Base-by-base conservation (phyloP, 2,888 invertebrate species). In the Plagiodera versicolora region DNA sequence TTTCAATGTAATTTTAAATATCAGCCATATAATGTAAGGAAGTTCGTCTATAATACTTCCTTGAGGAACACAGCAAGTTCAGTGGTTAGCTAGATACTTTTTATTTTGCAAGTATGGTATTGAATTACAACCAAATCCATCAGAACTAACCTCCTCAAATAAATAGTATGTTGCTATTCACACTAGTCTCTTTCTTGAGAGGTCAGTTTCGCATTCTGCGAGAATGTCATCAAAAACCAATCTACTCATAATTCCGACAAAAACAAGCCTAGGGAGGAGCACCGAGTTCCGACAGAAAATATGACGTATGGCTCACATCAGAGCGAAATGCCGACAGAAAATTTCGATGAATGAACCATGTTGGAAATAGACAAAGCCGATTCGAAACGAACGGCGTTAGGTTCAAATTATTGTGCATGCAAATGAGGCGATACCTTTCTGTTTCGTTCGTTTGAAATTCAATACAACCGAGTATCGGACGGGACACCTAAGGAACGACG, bases 371-470 rank as follows among this genome's bases (percentile, higher is more conserved):
- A 53, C 20, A 16, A 20, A 17, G 16, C 53, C 45, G 20, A 19
- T 32, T 6, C 19, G 11, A 20, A 44, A 44, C 2, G 17, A 17
- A 53, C 17, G 53, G 44, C 28, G 28, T 24, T 14, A 20, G 20
- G 44, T 59, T 63, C 58, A 20, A 63, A 63, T 63, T 52, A 57
- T 55, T 60, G 47, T 32, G 57, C 61, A 65, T 61, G 65, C 63
- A 65, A 65, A 66, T 63, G 66, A 60, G 50, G 61, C 63, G 66
- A 59, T 55, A 63, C 61, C 58, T 66, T 61, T 55, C 61, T 52
- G 61, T 48, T 57, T 53, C 19, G 45, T 63, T 60, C 61, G 56
- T 62, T 60, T 66, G 66, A 66, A 61, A 66, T 61, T 18, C 52
- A 56, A 66, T 63, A 66, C 61, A 19, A 63, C 56, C 63, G 66